Evolutionary conservation across 2,888 invertebrate genomes (phyloP).

Genomic region (Volucella inanis): DNA sequence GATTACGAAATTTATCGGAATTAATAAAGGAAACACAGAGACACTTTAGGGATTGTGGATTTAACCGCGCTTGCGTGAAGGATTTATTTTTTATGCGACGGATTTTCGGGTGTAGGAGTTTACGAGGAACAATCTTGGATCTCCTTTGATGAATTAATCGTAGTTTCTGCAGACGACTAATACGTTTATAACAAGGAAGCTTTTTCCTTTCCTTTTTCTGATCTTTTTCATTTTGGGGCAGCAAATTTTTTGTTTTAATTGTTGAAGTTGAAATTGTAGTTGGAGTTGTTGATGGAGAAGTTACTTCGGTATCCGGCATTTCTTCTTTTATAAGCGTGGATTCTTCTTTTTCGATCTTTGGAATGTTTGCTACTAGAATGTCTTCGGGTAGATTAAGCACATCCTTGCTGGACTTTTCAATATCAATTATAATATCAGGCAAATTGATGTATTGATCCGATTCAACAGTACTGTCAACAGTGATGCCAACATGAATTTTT

Average conservation of each 20-base stretch:
- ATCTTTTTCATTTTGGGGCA: not conserved
- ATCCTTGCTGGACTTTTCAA: conserved; percentile 80
- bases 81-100: conserved; percentile 41
- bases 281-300: not conserved
- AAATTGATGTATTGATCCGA: conserved; percentile 80
- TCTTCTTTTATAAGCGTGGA: conserved; percentile 39
- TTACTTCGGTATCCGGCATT: conserved; percentile 12
- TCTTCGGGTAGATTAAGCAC: conserved; percentile 49
- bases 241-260: conserved; percentile 35
- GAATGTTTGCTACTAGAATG: conserved; percentile 31
- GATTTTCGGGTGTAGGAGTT: conserved; percentile 19
- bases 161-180: conserved; percentile 5
- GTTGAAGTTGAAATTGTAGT: not conserved
- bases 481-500: conserved; percentile 78
- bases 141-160: conserved; percentile 47
- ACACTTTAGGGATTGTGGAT: conserved; percentile 77
- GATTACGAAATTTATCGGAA: conserved; percentile 76
- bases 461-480: conserved; percentile 77
- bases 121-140: conserved; percentile 34
- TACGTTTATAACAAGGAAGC: conserved; percentile 10
- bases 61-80: conserved; percentile 29
- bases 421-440: conserved; percentile 83
- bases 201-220: conserved; percentile 30
- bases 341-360: conserved; percentile 51
- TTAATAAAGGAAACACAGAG: conserved; percentile 77